Evolutionary conservation across 2,797 vertebrate species (phyloP), one percentile per base, ranked within the genome.

Genomic region (Malacoctenus gilli): DNA sequence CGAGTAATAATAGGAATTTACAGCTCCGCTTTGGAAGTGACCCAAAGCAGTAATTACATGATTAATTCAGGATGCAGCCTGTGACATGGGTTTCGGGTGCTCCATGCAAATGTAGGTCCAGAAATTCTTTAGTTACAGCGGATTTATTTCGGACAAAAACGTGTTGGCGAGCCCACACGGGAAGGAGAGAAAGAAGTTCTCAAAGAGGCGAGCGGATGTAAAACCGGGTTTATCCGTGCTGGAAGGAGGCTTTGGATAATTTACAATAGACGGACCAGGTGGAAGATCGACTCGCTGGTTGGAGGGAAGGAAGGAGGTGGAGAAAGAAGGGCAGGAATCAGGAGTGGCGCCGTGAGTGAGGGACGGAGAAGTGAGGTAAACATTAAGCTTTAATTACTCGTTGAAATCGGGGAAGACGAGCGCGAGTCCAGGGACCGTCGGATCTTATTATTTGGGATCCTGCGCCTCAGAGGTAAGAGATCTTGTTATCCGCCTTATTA

Each of bases 31-130:
- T 65, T 68, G 75, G 57, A 72, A 47, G 22, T 4, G 37, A 72
- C 36, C 42, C 60, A 72, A 65, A 58, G 9, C 10, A 23, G 32
- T 67, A 61, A 77, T 68, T 75, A 72, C 36, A 60, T 61, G 40
- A 75, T 60, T 31, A 68, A 63, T 62, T 52, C 36, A 46, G 57
- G n/a, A 38, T 44, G 30, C 16, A 66, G 47, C 44, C 56, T 43
- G 4, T 15, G 41, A 40, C 3, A 13, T 28, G 8, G 19, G n/a
- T 60, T n/a, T n/a, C 53, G 32, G 14, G 15, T 56, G 35, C 41
- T 23, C 15, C 12, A 41, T 50, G 46, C 19, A 49, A 43, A 65
- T 48, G 0, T 50, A 22, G 41, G 22, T 21, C n/a, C 16, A n/a
- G 2, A 31, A 56, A 38, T 3, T 20, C 6, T 4, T 14, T 3